Evolutionary conservation across 2,113 vertebrate species (phyloP).

Genomic region (Aspidoscelis tigris): DNA sequence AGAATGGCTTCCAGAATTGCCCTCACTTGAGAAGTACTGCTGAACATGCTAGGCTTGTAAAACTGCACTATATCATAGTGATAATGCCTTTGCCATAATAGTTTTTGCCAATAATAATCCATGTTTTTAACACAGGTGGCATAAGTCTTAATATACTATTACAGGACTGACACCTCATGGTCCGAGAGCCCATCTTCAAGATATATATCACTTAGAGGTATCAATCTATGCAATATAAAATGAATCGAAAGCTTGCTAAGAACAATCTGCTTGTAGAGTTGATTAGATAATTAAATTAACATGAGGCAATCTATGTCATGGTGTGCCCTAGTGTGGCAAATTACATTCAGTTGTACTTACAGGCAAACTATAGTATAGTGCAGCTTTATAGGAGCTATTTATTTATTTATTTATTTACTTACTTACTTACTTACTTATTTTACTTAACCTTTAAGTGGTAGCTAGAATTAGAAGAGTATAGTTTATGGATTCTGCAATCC

Average conservation of each 20-base stretch:
- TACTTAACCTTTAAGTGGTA: conserved; percentile 41
- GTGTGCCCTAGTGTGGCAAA: conserved; percentile 64
- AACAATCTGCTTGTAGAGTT: conserved; percentile 69
- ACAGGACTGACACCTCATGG: conserved; percentile 87
- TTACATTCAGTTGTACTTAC: conserved; percentile 55
- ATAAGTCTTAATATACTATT: conserved; percentile 92
- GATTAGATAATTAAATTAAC: conserved; percentile 63
- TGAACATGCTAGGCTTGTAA: conserved; percentile 79
- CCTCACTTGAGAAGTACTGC: conserved; percentile 62
- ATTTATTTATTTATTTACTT: conserved; percentile 43
- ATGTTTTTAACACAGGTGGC: conserved; percentile 88
- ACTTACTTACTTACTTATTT: conserved; percentile 14
- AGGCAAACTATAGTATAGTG: conserved; percentile 84
- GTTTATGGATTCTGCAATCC: conserved; percentile 40
- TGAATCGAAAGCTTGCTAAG: conserved; percentile 78
- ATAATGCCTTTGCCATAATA: conserved; percentile 74
- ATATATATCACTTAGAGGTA: conserved; percentile 87
- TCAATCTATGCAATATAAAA: conserved; percentile 83
- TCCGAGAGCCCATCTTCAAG: conserved; percentile 86
- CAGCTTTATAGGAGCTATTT: conserved; percentile 79
- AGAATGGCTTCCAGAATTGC: conserved; percentile 60
- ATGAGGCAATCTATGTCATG: conserved; percentile 69
- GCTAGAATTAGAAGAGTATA: conserved; percentile 69
- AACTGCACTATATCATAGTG: conserved; percentile 90
- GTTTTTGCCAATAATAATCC: conserved; percentile 84